Conservation (phyloP, 2,797 vertebrate genomes). For the Sitta carolinensis region DNA sequence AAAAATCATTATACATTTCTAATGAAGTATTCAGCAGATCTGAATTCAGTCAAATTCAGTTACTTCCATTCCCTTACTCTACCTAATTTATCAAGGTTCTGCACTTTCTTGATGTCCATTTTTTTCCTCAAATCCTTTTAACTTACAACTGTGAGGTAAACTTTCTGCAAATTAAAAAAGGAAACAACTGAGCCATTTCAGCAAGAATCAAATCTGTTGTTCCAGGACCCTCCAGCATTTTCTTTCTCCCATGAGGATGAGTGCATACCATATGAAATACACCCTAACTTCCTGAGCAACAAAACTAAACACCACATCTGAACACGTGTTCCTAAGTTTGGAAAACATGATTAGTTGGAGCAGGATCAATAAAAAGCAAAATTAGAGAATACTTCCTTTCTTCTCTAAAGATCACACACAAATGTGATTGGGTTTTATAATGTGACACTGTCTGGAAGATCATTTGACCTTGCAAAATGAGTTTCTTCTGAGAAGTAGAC, state of each 20-base stretch:
- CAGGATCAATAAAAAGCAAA: background rate
- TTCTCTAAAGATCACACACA: background rate
- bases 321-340: constrained; percentile 12
- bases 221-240: constrained; percentile 26
- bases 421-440: background rate
- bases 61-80: background rate
- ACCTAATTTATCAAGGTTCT: background rate
- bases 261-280: constrained; percentile 26
- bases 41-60: background rate
- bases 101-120: background rate
- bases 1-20: background rate
- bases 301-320: background rate
- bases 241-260: background rate
- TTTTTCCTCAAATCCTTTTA: constrained; percentile 1
- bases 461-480: background rate
- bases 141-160: background rate
- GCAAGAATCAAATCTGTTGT: constrained; percentile 1
- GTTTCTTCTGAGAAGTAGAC: background rate
- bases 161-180: background rate
- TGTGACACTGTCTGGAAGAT: background rate
- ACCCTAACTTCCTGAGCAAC: constrained; percentile 3
- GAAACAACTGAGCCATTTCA: background rate
- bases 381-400: background rate
- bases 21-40: background rate
- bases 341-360: constrained; percentile 1